Evolutionary conservation across 1,140 invertebrate genomes (phyloP), one percentile per base, ranked within the genome.

Genomic region (Calycopis cecrops): DNA sequence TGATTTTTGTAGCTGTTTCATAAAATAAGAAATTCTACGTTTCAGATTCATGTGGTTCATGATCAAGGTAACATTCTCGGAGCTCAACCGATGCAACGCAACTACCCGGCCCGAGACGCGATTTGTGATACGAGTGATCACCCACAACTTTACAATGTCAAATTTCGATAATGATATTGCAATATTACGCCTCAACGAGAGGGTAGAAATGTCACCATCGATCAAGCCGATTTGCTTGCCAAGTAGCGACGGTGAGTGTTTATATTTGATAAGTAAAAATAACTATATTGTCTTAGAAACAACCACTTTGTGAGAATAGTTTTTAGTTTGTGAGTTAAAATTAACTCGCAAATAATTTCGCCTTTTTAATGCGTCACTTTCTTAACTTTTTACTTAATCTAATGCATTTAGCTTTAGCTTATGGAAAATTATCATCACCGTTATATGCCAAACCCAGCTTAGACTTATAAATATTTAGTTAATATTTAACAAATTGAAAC

Each of bases 111-210:
- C 93, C 0, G 94, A 95, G 84, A 93, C 93, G 0, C 89, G 94
- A 55, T 95, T 94, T 73, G 90, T 95, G 9, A 79, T 95, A 9
- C 83, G 94, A 17, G 92, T 93, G 10, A 91, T 94, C 38, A 88
- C 91, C 0, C 93, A 94, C 42, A 92, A 94, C 55, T 96, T 96
- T 82, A 94, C 92, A 65, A 92, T 94, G 62, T 88, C 91, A 10
- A 95, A 95, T 77, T 96, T 96, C 67, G 93, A 96, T 73, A 94
- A 96, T 73, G 95, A 97, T 67, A 94, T 97, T 48, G 95, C 95
- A 0, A 65, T 97, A 40, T 75, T 97, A 48, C 88, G 93, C 10
- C 88, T 97, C 0, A 95, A 95, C 66, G 92, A 94, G 60, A 88
- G 90, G 11, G 92, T 96, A 6, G 91, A 91, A 0, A 90, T 96